phyloP scores from a whole-genome alignment of 2,797 vertebrate species.

The Chrysocyon brachyurus region DNA sequence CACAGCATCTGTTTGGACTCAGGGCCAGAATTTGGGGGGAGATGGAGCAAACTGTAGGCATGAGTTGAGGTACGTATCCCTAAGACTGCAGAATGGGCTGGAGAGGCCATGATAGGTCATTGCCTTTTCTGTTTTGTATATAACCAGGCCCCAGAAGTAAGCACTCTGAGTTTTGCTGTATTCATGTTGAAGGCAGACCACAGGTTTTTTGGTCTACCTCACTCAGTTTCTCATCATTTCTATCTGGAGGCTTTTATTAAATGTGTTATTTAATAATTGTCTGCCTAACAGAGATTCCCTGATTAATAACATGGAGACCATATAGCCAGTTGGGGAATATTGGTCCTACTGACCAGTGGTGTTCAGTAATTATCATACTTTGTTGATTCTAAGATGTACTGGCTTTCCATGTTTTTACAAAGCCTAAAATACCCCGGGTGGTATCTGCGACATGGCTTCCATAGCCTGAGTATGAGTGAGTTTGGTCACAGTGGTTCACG shows the following conservation, averaged over 20 bases:
- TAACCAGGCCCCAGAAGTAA: background rate
- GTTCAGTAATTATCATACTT: background rate
- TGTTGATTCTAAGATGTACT: background rate
- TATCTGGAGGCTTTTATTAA: background rate
- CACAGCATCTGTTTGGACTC: background rate
- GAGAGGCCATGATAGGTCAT: background rate
- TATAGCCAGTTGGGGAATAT: background rate
- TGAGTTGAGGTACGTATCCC: background rate
- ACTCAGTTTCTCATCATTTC: background rate
- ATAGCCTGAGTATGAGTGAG: background rate
- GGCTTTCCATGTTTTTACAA: constrained; percentile 20
- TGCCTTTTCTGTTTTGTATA: background rate
- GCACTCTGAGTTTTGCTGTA: background rate
- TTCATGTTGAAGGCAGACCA: background rate
- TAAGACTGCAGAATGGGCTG: background rate
- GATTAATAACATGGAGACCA: background rate
- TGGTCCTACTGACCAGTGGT: background rate
- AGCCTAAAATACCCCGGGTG: background rate
- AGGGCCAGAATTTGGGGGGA: background rate
- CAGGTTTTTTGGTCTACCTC: background rate
- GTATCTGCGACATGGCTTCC: background rate
- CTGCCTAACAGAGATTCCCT: background rate
- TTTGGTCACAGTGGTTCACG: background rate
- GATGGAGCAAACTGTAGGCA: background rate
- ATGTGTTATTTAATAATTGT: background rate